phyloP scores from a whole-genome alignment of 1,140 invertebrate genomes.

The Drosophila ficusphila region DNA sequence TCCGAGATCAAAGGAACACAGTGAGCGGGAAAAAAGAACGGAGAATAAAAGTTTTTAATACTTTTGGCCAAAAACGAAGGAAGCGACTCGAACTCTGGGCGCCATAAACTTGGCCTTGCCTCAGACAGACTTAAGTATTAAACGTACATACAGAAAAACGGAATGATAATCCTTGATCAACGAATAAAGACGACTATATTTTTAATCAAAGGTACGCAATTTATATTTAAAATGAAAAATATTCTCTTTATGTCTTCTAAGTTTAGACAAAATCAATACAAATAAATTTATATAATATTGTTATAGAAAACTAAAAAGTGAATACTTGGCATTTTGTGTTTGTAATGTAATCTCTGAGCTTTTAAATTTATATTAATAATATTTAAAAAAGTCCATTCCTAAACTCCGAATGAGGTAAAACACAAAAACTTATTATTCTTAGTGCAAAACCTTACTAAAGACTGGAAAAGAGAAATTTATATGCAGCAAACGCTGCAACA shows the following conservation, averaged over 20 bases:
- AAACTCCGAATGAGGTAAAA: not conserved
- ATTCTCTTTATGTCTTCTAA: no score
- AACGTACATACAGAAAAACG: not conserved
- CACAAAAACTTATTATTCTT: not conserved
- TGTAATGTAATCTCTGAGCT: no score
- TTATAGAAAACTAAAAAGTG: no score
- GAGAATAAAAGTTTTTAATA: slow-evolving; percentile 59
- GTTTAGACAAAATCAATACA: no score
- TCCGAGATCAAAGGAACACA: slow-evolving; percentile 51
- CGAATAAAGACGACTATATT: no score
- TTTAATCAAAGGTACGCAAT: no score
- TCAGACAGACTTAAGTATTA: slow-evolving; percentile 10
- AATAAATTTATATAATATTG: no score
- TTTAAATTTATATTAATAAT: no score
- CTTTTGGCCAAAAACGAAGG: slow-evolving; percentile 47
- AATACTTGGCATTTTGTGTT: no score
- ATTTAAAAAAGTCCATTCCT: not conserved
- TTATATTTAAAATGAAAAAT: no score
- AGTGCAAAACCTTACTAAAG: not conserved
- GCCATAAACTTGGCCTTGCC: slow-evolving; percentile 49
- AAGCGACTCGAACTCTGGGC: slow-evolving; percentile 1
- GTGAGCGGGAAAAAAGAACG: slow-evolving; percentile 20
- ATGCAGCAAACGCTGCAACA: slow-evolving; percentile 44
- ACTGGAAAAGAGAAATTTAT: slow-evolving; percentile 49
- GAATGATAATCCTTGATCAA: no score